A percentile compares a stretch with the other conserved stretches of the same genome.
These are phyloP conservation scores for Pteromalus puparum DNA, from an alignment of 1,140 invertebrate genomes.

Conservation along the genomic window DNA sequence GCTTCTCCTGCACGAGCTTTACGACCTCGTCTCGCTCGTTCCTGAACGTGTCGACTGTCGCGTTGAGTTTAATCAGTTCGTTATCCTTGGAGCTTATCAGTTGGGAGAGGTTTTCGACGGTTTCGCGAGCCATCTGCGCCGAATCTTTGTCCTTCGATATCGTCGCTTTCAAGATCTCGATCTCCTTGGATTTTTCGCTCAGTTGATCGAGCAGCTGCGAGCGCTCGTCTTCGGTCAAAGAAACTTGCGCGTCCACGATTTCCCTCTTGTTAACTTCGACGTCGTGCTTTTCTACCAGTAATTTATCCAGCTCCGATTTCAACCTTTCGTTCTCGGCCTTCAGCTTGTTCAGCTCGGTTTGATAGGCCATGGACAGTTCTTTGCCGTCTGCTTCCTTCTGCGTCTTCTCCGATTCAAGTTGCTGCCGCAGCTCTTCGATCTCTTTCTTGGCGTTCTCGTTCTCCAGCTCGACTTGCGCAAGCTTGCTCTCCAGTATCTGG, in stretches of 20 bases:
- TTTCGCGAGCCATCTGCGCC: slow-evolving; percentile 67
- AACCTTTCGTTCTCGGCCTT: slow-evolving; percentile 44
- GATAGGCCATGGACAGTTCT: slow-evolving; percentile 2
- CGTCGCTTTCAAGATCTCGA: slow-evolving; percentile 53
- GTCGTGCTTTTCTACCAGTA: slow-evolving; percentile 28
- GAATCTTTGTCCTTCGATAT: slow-evolving; percentile 63
- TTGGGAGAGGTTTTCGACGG: slow-evolving; percentile 68
- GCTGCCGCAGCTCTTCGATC: background rate
- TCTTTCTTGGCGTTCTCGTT: slow-evolving; percentile 20
- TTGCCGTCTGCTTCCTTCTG: slow-evolving; percentile 9
- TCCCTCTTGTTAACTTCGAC: background rate
- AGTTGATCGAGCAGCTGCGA: slow-evolving; percentile 55
- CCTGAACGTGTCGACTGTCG: slow-evolving; percentile 49
- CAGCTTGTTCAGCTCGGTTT: slow-evolving; percentile 22
- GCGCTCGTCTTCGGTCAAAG: background rate
- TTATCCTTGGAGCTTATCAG: slow-evolving; percentile 67
- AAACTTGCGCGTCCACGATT: background rate
- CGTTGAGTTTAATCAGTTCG: slow-evolving; percentile 58
- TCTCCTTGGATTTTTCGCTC: slow-evolving; percentile 45
- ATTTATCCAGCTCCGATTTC: slow-evolving; percentile 44
- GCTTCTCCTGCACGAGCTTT: slow-evolving; percentile 85
- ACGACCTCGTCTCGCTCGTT: slow-evolving; percentile 86
- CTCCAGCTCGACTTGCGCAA: background rate
- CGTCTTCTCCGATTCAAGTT: background rate
- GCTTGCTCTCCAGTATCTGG: slow-evolving; percentile 40